Evolutionary conservation across 2,113 vertebrate species (phyloP), one percentile per base, ranked within the genome.

Genomic region (Prochilodus magdalenae): DNA sequence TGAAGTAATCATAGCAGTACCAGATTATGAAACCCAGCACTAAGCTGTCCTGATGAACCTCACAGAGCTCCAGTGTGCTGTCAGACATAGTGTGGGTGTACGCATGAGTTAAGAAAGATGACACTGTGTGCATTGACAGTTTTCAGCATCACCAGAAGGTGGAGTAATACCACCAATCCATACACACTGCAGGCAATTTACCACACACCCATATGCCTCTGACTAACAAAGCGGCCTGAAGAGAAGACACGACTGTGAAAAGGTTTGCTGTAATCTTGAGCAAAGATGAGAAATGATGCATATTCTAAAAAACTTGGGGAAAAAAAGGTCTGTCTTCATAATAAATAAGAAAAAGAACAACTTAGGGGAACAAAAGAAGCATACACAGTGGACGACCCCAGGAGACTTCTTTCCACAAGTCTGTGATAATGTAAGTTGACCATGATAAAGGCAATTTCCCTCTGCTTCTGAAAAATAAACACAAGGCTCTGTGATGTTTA

Each of bases 331-430:
- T 66, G 63, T 69, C 33, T n/a, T 40, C 20, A 27, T 22, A 67
- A 22, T 20, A 67, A 67, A 20, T 10, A 33, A 4, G 5, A 66
- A 33, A 66, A 59, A 69, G 24, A 2, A n/a, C 5, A n/a, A 14
- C 10, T 86, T 69, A 83, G 66, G 53, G 67, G 59, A 49, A 49
- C 2, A 60, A 73, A 24, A 47, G 55, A 30, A 73, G 77, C 89
- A 80, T 96, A 98, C 98, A 86, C 40, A 67, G 88, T 51, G n/a
- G 90, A 82, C 0, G 95, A 95, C 77, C 96, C 95, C 66, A 94
- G 87, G 40, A 88, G 91, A 90, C 95, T 96, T 90, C 90, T 96
- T 90, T 98, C 96, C 86, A 97, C 86, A 47, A 99, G 94, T 62
- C 84, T 92, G 90, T 97, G 91, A 90, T 94, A 93, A 91, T 98